These are phyloP conservation scores for Chaetops frenatus DNA, from an alignment of 2,113 vertebrate genomes.

Conservation along the genomic window DNA sequence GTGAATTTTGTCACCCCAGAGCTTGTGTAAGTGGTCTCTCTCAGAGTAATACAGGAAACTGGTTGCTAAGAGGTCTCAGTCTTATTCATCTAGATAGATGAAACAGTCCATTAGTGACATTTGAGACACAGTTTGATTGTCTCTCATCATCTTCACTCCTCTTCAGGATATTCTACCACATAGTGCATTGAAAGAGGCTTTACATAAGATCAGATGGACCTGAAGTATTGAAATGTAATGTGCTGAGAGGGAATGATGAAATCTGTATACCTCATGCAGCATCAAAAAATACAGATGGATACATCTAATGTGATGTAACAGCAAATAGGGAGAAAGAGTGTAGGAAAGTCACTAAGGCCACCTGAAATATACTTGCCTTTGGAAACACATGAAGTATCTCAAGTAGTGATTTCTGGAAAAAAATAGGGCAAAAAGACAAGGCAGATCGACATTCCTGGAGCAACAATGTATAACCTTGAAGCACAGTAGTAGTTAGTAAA, in stretches of 20 bases:
- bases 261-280: not conserved
- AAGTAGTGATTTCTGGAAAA: not conserved
- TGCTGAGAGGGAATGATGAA: not conserved
- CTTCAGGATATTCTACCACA: not conserved
- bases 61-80: not conserved
- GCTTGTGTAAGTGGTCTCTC: not conserved
- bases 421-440: not conserved
- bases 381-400: not conserved
- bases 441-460: not conserved
- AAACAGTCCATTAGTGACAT: not conserved
- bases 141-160: not conserved
- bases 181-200: not conserved
- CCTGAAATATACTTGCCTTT: not conserved
- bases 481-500: not conserved
- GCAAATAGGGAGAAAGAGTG: not conserved
- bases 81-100: not conserved
- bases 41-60: not conserved
- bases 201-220: not conserved
- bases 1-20: not conserved
- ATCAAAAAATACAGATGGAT: not conserved
- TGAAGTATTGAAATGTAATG: not conserved
- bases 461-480: not conserved
- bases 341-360: not conserved
- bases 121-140: not conserved
- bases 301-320: not conserved